Base-by-base conservation (phyloP, 2,888 invertebrate species). In the Caprella mutica region DNA sequence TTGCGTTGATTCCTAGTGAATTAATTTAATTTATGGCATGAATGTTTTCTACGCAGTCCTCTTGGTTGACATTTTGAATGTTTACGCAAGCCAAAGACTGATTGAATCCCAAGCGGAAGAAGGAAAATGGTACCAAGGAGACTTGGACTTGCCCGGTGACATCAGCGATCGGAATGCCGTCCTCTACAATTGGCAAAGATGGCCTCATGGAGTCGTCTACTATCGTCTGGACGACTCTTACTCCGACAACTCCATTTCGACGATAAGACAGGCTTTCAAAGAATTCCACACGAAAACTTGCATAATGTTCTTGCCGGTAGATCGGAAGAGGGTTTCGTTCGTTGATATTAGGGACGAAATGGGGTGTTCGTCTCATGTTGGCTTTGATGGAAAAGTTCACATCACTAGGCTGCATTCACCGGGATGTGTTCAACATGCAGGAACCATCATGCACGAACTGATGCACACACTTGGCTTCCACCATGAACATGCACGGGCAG, bases 381-480 rank as follows among this genome's bases (percentile, higher is more conserved):
- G 55, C 2, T 55, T 46, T 33, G 55, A 55, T 29, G 55, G 55
- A 14, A 30, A 42, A 35, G 35, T 26, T 12, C 55, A 55, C 24
- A 23, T 55, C 8, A 55, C 55, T 9, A 29, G 55, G 17, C 21
- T 55, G 17, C 46, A 55, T 19, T 40, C 44, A 21, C 55, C 55
- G 5, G 44, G 44, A 19, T 55, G 55, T 38, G 23, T 55, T 24
- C 17, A 55, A 21, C 46, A 55, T 21, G 26, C 44, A 12, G 55
- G 55, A 12, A 55, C 55, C 5, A 43, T 55, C 14, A 44, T 55
- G 24, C 55, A 55, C 35, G 55, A 55, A 46, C 55, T 55, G 8
- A 43, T 55, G 30, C 55, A 55, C 44, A 55, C 55, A 17, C 35
- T 55, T 5, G 55, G 55, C 3, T 55, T 55, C 19, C 44, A 55